Evolutionary conservation across 2,888 invertebrate species (phyloP).

Genomic region (Mimas tiliae): DNA sequence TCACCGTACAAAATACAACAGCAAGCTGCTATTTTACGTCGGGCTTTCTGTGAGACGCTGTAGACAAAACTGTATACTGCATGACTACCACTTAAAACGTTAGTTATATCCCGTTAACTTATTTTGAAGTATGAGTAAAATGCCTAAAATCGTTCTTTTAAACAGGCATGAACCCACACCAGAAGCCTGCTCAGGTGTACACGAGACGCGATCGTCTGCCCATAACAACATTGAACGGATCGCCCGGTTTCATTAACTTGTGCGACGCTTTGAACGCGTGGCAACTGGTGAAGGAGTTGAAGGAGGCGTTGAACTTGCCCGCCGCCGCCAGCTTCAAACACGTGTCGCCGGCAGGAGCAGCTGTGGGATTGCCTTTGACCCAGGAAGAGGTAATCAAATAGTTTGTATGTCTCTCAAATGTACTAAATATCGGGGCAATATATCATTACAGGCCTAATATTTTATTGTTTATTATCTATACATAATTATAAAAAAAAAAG

Average conservation of each 20-base stretch:
- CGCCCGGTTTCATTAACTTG: constrained; percentile 98
- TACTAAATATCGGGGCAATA: too few relatives aligned
- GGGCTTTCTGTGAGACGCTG: too few relatives aligned
- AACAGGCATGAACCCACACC: constrained; percentile 97
- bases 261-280: constrained; percentile 99
- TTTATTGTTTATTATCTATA: too few relatives aligned
- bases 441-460: too few relatives aligned
- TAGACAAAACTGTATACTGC: too few relatives aligned
- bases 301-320: constrained; percentile 90
- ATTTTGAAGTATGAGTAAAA: too few relatives aligned
- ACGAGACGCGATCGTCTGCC: constrained; percentile 92
- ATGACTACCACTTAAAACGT: too few relatives aligned
- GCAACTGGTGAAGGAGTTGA: constrained; percentile 96
- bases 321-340: constrained; percentile 99
- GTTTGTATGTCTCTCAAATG: too few relatives aligned
- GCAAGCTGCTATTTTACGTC: too few relatives aligned
- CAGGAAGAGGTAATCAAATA: constrained; percentile 83
- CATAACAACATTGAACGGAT: constrained; percentile 94
- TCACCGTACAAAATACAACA: too few relatives aligned
- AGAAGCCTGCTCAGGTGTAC: constrained; percentile 97
- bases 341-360: constrained; percentile 98
- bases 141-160: background rate
- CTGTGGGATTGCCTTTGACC: constrained; percentile 92
- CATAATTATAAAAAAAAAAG: too few relatives aligned
- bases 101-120: too few relatives aligned